Conservation (phyloP, 1,140 invertebrate species). For the Drosophila seguyi region DNA sequence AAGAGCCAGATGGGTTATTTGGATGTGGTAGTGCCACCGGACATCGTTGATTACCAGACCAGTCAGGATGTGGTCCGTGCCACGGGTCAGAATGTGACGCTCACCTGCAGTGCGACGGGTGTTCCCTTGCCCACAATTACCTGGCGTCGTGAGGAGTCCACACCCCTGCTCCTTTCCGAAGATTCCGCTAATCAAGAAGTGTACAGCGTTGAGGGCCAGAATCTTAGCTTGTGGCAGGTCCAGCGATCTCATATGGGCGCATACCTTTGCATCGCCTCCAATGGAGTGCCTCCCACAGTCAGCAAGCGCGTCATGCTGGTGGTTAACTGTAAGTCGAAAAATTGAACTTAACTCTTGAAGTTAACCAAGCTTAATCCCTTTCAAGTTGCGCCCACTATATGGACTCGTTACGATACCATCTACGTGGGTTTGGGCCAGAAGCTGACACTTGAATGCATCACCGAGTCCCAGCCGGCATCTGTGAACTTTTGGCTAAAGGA, state of each 20-base stretch:
- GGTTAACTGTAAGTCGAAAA: constrained; percentile 90
- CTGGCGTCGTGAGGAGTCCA: constrained; percentile 89
- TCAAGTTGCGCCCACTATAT: constrained; percentile 87
- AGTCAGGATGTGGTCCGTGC: constrained; percentile 90
- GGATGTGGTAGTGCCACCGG: constrained; percentile 93
- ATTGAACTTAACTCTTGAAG: too few relatives aligned
- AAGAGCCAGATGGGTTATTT: constrained; percentile 95
- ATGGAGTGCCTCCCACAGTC: constrained; percentile 92
- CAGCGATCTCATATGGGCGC: constrained; percentile 85
- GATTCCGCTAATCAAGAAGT: constrained; percentile 53
- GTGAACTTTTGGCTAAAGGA: constrained; percentile 87
- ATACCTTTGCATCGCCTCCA: constrained; percentile 87
- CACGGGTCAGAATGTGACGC: constrained; percentile 91
- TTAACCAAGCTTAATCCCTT: not conserved
- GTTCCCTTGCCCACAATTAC: constrained; percentile 89
- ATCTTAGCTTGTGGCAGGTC: constrained; percentile 84
- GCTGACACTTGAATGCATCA: constrained; percentile 87
- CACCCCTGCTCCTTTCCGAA: constrained; percentile 84
- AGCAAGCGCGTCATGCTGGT: constrained; percentile 91
- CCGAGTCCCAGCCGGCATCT: constrained; percentile 87
- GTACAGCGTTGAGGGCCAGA: constrained; percentile 83
- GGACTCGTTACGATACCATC: constrained; percentile 87
- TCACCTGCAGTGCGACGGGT: constrained; percentile 91
- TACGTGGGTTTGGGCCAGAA: constrained; percentile 87
- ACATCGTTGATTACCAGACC: constrained; percentile 91